phyloP scores from a whole-genome alignment of 2,113 vertebrate genomes.

The Lasiurus borealis region DNA sequence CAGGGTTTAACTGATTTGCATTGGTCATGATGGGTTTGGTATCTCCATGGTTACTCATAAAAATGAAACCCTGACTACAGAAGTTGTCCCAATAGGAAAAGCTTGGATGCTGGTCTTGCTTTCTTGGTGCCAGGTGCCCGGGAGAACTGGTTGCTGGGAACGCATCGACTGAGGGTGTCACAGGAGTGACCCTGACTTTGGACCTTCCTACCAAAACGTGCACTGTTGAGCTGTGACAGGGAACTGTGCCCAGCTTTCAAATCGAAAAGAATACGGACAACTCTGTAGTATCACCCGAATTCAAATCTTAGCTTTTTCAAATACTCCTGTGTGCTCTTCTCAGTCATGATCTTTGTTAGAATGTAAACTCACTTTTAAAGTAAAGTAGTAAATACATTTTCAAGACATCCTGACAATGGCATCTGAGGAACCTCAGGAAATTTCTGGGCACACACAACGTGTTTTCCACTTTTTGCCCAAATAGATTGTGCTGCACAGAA shows the following conservation, averaged over 20 bases:
- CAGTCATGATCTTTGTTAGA: neutral
- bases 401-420: neutral
- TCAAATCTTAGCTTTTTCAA: constrained; percentile 17
- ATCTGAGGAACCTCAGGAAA: neutral
- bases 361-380: neutral
- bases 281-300: neutral
- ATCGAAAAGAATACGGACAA: neutral
- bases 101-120: neutral
- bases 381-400: neutral
- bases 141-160: neutral
- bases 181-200: neutral
- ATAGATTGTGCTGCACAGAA: neutral
- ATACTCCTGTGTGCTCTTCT: neutral
- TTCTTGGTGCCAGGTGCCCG: neutral
- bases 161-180: neutral
- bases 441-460: neutral
- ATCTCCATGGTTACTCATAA: neutral
- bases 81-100: neutral
- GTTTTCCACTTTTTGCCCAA: constrained; percentile 2
- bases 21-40: neutral
- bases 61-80: neutral
- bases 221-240: neutral
- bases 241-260: neutral
- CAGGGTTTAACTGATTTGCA: neutral
- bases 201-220: neutral